Conservation (phyloP, 2,113 vertebrate genomes). For the Oryzias celebensis region DNA sequence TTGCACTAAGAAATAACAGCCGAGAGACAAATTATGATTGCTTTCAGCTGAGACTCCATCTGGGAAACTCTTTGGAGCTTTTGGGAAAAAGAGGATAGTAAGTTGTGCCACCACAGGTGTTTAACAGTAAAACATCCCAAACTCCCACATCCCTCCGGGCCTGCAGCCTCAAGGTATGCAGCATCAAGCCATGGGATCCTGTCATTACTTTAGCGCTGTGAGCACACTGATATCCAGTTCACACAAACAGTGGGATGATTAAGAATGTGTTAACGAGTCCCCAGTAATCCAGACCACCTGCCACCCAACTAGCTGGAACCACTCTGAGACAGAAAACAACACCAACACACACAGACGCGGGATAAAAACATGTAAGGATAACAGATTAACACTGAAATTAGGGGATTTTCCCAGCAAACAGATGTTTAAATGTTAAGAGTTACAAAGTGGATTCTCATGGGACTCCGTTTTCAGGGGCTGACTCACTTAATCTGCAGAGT, state of each 20-base stretch:
- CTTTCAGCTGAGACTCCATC: slow-evolving; percentile 35
- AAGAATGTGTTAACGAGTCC: slow-evolving; percentile 70
- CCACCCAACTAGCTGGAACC: slow-evolving; percentile 27
- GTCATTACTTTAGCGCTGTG: slow-evolving; percentile 55
- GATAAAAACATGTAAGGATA: slow-evolving; percentile 15
- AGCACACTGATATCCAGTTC: slow-evolving; percentile 56
- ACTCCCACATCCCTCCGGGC: slow-evolving; percentile 43
- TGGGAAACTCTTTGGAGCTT: slow-evolving; percentile 44
- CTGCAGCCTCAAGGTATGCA: slow-evolving; percentile 35
- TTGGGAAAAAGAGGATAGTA: slow-evolving; percentile 43
- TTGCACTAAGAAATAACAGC: background rate
- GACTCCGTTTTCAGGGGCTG: slow-evolving; percentile 21
- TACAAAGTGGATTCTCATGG: slow-evolving; percentile 22
- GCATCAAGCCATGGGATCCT: slow-evolving; percentile 41
- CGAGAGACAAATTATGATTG: slow-evolving; percentile 12
- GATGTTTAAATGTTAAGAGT: slow-evolving; percentile 37
- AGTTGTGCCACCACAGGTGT: slow-evolving; percentile 53
- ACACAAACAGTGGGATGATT: slow-evolving; percentile 74
- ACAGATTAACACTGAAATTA: slow-evolving; percentile 26
- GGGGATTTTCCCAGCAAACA: slow-evolving; percentile 26
- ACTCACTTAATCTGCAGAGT: slow-evolving; percentile 36
- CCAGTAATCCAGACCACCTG: slow-evolving; percentile 70
- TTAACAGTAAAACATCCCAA: slow-evolving; percentile 40
- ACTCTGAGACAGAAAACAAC: slow-evolving; percentile 14
- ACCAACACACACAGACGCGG: slow-evolving; percentile 8